Percentiles rank a stretch among this genome's conserved stretches.
phyloP scores from a whole-genome alignment of 2,113 vertebrate species.

The Callaeas wilsoni region DNA sequence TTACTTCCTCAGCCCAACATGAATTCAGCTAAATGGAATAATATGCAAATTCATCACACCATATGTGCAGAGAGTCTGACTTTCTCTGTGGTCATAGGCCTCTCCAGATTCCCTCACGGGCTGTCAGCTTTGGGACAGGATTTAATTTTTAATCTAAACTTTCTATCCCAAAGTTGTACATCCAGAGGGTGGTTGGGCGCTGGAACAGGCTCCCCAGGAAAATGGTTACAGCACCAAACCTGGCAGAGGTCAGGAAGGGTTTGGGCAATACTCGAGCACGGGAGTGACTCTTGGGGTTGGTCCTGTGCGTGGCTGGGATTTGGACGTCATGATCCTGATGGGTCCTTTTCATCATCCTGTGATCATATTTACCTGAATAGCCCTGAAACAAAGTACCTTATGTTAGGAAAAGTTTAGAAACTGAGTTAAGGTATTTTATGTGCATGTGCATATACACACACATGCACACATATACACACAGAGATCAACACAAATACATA shows the following conservation, averaged over 20 bases:
- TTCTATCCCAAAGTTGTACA: neutral
- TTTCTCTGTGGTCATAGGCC: neutral
- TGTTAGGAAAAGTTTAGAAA: neutral
- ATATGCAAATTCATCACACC: neutral
- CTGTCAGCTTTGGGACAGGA: neutral
- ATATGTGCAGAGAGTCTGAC: neutral
- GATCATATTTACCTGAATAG: neutral
- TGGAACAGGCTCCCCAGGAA: neutral
- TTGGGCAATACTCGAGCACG: neutral
- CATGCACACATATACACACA: neutral
- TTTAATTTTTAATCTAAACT: neutral
- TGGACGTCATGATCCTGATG: neutral
- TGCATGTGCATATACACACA: neutral
- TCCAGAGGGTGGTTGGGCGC: neutral
- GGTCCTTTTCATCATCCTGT: neutral
- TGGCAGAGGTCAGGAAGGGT: neutral
- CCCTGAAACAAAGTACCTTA: neutral
- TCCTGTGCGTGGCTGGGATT: neutral
- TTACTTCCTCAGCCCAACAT: neutral
- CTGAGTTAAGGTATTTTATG: neutral
- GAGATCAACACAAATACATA: neutral
- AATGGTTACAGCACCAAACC: neutral
- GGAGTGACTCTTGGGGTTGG: neutral
- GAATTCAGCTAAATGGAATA: neutral
- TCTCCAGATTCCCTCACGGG: neutral